These are phyloP conservation scores for Pelosia muscerda DNA, from an alignment of 2,888 invertebrate genomes.

Conservation along the genomic window DNA sequence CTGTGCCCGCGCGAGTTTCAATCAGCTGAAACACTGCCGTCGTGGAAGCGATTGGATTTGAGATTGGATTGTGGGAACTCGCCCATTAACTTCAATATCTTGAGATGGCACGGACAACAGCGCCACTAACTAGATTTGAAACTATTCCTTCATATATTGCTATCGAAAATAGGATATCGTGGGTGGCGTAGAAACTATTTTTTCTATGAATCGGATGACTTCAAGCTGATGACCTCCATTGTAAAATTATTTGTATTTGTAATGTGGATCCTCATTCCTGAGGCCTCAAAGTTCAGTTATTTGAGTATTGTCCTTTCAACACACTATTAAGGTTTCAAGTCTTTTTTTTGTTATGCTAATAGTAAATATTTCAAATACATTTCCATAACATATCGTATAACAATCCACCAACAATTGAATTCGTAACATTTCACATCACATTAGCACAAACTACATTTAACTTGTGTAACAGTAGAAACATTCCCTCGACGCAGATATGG, in stretches of 20 bases:
- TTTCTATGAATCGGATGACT: too few relatives aligned
- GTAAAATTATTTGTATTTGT: too few relatives aligned
- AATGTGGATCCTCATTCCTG: too few relatives aligned
- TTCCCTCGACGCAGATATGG: conserved; percentile 27
- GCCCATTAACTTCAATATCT: conserved; percentile 24
- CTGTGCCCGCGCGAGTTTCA: conserved; percentile 33
- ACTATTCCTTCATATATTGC: neutral
- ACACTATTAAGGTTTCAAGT: too few relatives aligned
- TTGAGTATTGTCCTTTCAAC: too few relatives aligned
- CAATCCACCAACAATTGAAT: neutral
- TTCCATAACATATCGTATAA: neutral
- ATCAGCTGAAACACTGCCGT: conserved; percentile 36
- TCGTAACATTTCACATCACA: neutral
- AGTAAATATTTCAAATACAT: neutral
- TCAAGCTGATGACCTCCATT: too few relatives aligned
- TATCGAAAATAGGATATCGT: neutral
- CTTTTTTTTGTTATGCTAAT: neutral
- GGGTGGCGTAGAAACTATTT: too few relatives aligned
- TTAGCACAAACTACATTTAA: conserved; percentile 15
- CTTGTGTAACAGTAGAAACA: conserved; percentile 13
- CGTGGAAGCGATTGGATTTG: conserved; percentile 34
- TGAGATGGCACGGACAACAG: neutral
- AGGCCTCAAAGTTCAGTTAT: too few relatives aligned
- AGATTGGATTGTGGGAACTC: conserved; percentile 38
- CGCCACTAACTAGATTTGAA: conserved; percentile 5